A percentile compares a stretch with the other conserved stretches of the same genome.
Evolutionary conservation across 1,140 invertebrate genomes (phyloP).

Genomic region (Gyrodactylus salaris): DNA sequence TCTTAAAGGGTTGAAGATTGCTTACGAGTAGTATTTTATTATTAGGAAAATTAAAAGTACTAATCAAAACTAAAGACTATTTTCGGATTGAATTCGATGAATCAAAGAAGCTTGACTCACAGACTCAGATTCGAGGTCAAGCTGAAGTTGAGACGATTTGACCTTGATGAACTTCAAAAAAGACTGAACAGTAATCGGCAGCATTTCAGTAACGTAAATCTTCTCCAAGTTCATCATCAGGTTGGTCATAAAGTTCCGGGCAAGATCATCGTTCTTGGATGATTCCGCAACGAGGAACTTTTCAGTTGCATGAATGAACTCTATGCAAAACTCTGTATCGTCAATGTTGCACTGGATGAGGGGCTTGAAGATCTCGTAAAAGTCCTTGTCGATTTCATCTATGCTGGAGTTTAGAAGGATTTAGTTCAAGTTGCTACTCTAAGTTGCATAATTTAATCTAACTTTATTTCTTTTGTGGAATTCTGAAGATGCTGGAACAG

Average conservation of each 20-base stretch:
- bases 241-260: background rate
- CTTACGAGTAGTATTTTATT: too few species aligned
- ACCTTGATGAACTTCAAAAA: background rate
- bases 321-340: background rate
- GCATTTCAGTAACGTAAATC: background rate
- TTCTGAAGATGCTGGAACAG: background rate
- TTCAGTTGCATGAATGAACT: background rate
- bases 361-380: background rate
- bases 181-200: background rate
- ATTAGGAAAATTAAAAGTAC: too few species aligned
- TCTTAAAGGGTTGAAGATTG: too few species aligned
- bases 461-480: background rate
- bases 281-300: background rate
- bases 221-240: background rate
- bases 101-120: too few species aligned
- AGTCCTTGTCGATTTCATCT: background rate
- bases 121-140: background rate
- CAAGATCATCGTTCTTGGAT: background rate
- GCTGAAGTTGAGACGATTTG: background rate
- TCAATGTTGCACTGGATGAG: background rate
- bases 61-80: too few species aligned
- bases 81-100: too few species aligned
- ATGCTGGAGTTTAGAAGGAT: background rate
- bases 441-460: too few species aligned
- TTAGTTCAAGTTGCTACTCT: too few species aligned